Base-by-base conservation (phyloP, 1,140 invertebrate species). In the Philaenus spumarius region DNA sequence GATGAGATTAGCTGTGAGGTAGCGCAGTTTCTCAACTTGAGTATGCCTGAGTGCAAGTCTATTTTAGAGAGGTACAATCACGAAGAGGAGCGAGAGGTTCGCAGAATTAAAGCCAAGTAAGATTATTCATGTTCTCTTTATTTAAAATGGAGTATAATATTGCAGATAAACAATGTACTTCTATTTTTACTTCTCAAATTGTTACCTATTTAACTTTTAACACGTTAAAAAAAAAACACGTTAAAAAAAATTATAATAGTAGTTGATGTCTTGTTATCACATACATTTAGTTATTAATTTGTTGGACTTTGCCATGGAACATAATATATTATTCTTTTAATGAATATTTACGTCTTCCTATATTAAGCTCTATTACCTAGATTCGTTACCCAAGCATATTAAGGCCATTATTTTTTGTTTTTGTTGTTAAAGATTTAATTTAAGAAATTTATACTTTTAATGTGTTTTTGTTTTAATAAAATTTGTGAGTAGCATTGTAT, bases 11-110 rank as follows among this genome's bases (percentile, higher is more conserved):
- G 83, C 66, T 78, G 77, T 61, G 86, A 89, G 73, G 87, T 93
- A 54, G 89, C 90, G 60, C 88, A 91, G 69, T 90, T 89, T 75
- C 75, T 93, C 45, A 89, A 90, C 73, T 74, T 93, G 42, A 87
- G 86, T 51, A 69, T 87, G 61, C 81, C 82, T 35, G 89, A 92
- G 65, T 86, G 89, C 66, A 78, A 82, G 40, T 86, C 86, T 46
- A 90, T 93, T 69, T 69, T 93, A 37, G 80, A 83, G 61, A 84
- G 86, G 69, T 93, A 87, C 72, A 77, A 84, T 65, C 78, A 83
- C 56, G 88, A 92, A 73, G 83, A 92, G 71, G 83, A 87, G 58
- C 77, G 80, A 20, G 87, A 90, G 69, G 77, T 86, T 47, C 68
- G 76, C 43, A 74, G 81, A 66, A 78, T 92, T 42, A 82, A 80